Evolutionary conservation across 2,888 invertebrate species (phyloP), one percentile per base, ranked within the genome.

Genomic region (Pristionchus fissidentatus): DNA sequence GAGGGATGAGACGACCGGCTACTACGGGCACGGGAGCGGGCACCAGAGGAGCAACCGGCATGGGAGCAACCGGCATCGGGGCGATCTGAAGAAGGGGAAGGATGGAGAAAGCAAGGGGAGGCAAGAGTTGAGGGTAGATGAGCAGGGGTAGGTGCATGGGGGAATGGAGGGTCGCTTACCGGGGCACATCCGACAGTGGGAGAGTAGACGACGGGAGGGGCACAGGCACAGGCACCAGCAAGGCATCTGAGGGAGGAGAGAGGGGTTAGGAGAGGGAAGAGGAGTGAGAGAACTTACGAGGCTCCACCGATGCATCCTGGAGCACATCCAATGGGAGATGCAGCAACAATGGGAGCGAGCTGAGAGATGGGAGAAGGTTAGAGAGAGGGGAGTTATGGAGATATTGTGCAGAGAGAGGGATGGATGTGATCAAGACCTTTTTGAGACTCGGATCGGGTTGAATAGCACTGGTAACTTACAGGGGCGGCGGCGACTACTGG

Each of bases 1-100:
- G 75, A 84, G 91, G 91, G 83, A 91, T 91, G 84, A 91, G 87
- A 84, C 91, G 89, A 29, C 91, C 91, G 83, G 91, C 89, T 49
- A 91, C 89, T 55, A 90, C 89, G 82, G 91, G 89, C 41, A 87
- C 87, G 77, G 89, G 89, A 35, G 86, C 86, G 38, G 81, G 81
- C 1, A 32, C 62, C 26, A 86, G 84, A 77, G 87, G 87, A 32
- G 85, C 82, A 41, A 84, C 84, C n/a, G n/a, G n/a, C n/a, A n/a
- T n/a, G 46, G 86, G 84, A 46, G 85, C 86, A 13, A 86, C 52
- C 60, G 8, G 60, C 8, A 60, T 49, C 1, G 43, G 73, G 43
- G 73, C 26, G 5, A 43, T 26, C 73, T 73, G 38, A 73, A 73
- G 43, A n/a, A n/a, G 22, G 22, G 13, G 38, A 22, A 29, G 2